These are phyloP conservation scores for Pissodes strobi DNA, from an alignment of 1,140 invertebrate species.

Conservation along the genomic window DNA sequence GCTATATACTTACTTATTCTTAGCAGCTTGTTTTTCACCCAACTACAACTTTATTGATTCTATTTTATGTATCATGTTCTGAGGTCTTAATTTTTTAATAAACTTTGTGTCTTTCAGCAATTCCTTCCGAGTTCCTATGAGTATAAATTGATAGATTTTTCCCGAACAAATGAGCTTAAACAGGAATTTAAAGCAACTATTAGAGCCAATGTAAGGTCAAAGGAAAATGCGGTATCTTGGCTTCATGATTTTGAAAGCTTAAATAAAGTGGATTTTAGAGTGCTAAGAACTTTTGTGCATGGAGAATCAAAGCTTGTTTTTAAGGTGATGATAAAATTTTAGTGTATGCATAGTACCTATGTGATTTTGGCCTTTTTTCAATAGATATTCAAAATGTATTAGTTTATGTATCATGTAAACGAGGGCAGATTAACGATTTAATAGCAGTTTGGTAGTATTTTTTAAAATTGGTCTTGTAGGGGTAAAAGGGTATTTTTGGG, in stretches of 20 bases:
- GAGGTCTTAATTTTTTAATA: neutral
- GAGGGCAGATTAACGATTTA: no score
- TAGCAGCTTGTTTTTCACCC: neutral
- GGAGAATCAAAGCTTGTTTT: slow-evolving; percentile 11
- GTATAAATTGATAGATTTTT: slow-evolving; percentile 5
- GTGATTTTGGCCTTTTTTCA: no score
- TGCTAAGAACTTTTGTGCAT: slow-evolving; percentile 6
- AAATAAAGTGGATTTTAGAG: slow-evolving; percentile 13
- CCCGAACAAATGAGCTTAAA: neutral
- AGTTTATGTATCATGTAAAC: no score
- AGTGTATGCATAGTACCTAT: no score
- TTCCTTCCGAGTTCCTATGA: neutral
- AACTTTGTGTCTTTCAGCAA: neutral
- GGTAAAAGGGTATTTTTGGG: no score
- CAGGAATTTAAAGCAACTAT: slow-evolving; percentile 4
- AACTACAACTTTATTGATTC: neutral
- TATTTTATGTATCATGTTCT: no score
- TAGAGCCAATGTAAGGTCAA: neutral
- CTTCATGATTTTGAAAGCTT: slow-evolving; percentile 9
- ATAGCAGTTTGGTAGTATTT: no score
- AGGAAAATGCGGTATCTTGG: slow-evolving; percentile 1
- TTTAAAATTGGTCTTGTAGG: no score
- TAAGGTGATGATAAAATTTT: no score
- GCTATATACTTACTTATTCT: no score
- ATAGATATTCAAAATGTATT: no score